Conservation (phyloP, 2,113 vertebrate species). For the Callionymus lyra region DNA sequence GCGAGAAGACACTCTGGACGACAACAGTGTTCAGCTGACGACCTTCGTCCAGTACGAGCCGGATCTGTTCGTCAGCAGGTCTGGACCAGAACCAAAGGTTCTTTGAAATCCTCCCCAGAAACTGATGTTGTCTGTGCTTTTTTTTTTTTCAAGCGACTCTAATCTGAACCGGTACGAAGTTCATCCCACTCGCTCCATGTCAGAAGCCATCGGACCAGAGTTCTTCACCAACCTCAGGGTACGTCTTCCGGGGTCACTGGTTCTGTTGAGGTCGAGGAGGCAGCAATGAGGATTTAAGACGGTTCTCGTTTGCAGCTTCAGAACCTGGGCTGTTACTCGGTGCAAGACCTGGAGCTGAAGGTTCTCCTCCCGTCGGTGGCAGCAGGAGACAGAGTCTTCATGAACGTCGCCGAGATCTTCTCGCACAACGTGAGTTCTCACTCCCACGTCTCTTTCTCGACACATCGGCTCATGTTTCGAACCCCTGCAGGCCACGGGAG, state of each 20-base stretch:
- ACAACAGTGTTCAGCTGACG: constrained; percentile 72
- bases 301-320: constrained; percentile 69
- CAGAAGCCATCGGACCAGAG: constrained; percentile 74
- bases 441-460: neutral
- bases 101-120: neutral
- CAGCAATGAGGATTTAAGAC: neutral
- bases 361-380: constrained; percentile 76
- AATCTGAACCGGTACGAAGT: constrained; percentile 86
- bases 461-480: constrained; percentile 1
- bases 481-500: constrained; percentile 61
- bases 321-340: constrained; percentile 79
- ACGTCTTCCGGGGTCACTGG: neutral
- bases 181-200: constrained; percentile 69
- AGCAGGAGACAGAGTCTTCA: constrained; percentile 67
- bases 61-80: constrained; percentile 83
- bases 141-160: constrained; percentile 64
- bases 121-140: no score
- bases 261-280: neutral
- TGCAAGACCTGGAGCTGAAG: constrained; percentile 69
- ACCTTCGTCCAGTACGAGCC: constrained; percentile 77
- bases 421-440: constrained; percentile 73
- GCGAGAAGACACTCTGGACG: constrained; percentile 59
- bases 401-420: constrained; percentile 72
- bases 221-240: constrained; percentile 82
- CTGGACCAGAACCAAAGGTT: constrained; percentile 4